phyloP scores from a whole-genome alignment of 53 echinoderm and acorn worm genomes.

The Paelopatides confundens region DNA sequence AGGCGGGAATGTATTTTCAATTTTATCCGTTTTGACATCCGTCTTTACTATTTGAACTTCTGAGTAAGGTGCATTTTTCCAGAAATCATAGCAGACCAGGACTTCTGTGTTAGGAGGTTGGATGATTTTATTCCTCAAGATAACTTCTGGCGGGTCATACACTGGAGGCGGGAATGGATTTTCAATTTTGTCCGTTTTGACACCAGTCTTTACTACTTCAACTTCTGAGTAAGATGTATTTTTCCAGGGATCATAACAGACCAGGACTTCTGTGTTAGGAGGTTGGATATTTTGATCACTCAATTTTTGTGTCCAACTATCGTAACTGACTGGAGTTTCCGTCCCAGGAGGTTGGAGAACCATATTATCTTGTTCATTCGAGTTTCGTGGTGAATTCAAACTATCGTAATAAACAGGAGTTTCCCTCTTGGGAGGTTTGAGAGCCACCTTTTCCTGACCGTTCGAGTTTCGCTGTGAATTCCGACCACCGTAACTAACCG shows the following conservation, averaged over 20 bases:
- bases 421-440: background rate
- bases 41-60: background rate
- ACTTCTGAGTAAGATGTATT: background rate
- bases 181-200: background rate
- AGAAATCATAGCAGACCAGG: background rate
- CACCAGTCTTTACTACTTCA: background rate
- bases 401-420: background rate
- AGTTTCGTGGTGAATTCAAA: background rate
- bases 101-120: background rate
- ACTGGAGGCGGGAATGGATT: background rate
- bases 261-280: too few relatives aligned
- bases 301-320: too few relatives aligned
- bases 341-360: background rate
- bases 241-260: background rate
- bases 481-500: background rate
- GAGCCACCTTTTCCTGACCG: background rate
- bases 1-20: background rate
- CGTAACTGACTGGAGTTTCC: background rate
- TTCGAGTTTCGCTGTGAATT: background rate
- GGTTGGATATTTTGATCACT: too few relatives aligned
- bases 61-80: background rate
- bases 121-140: conserved; percentile 11
- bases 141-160: background rate
- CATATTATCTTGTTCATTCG: background rate
- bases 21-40: background rate